These are phyloP conservation scores for Volucella zonaria DNA, from an alignment of 2,888 invertebrate genomes.

Conservation along the genomic window DNA sequence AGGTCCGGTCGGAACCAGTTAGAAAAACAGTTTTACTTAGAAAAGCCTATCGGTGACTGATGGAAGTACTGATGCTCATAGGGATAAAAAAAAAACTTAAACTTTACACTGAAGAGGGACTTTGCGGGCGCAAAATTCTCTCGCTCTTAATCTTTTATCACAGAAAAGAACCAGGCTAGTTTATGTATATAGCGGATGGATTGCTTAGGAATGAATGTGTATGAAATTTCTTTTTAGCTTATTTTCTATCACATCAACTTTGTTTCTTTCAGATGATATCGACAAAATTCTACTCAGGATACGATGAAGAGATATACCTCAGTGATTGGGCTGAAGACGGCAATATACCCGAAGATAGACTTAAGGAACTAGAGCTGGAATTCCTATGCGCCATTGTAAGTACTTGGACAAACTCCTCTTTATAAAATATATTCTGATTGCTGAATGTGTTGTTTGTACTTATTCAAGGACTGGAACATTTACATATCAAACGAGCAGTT, in stretches of 20 bases:
- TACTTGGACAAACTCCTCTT: conserved; percentile 72
- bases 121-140: no score
- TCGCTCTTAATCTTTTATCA: no score
- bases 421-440: conserved; percentile 36
- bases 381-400: conserved; percentile 95
- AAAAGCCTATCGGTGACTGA: no score
- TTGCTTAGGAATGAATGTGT: no score
- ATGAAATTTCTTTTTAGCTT: no score
- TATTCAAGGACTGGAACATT: conserved; percentile 90
- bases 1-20: no score
- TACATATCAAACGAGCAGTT: conserved; percentile 91
- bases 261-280: conserved; percentile 91
- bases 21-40: no score
- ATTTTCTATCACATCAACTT: background rate
- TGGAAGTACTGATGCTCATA: no score
- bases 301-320: conserved; percentile 92
- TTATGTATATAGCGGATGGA: no score
- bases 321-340: conserved; percentile 96
- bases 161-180: no score
- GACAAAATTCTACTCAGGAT: conserved; percentile 97
- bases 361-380: conserved; percentile 93
- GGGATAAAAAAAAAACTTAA: no score
- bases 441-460: background rate
- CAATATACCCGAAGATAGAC: conserved; percentile 87
- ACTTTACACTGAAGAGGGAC: no score